Evolutionary conservation across 2,888 invertebrate species (phyloP), one percentile per base, ranked within the genome.

Genomic region (Drosophila fungiperda): DNA sequence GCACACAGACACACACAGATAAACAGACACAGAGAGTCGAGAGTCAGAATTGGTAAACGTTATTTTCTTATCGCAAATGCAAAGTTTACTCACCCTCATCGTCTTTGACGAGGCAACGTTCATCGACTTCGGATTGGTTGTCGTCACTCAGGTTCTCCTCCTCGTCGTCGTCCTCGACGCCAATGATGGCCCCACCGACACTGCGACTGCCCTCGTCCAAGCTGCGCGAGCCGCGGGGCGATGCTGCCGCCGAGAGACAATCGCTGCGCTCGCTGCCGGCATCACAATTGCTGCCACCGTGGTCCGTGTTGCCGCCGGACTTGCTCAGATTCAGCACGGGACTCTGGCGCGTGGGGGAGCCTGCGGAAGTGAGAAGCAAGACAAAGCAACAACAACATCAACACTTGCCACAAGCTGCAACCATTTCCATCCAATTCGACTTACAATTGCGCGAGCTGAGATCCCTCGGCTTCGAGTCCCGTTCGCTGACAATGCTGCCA

Each of bases 261-360:
- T 85, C 94, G 78, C 95, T 95, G 33, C 94, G 94, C 82, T 96
- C 95, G 80, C 94, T 94, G 73, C 95, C 96, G n/a, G 92, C 93
- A 89, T 94, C 92, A 73, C 96, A 96, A 35, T 92, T 93, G 89
- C 94, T 92, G 90, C 97, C 97, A 76, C 97, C 97, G 79, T 96
- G 97, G 74, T 96, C 92, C 45, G 92, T 93, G 63, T 92, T 96
- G 91, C 94, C 96, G 62, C 97, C 97, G 67, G 97, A 97, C 94
- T 98, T 98, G 64, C 98, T 98, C 69, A 98, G 94, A 94, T 98
- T 98, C 90, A 98, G 94, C 82, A 98, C 97, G 75, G 98, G 98
- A 95, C 98, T 98, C 94, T 97, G 97, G 64, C 97, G 97, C 90
- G 96, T 97, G 78, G 97, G 97, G 73, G 97, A 97, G 94, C 83